Conservation (phyloP, 2,888 invertebrate species). For the Mesochorus sp. region DNA sequence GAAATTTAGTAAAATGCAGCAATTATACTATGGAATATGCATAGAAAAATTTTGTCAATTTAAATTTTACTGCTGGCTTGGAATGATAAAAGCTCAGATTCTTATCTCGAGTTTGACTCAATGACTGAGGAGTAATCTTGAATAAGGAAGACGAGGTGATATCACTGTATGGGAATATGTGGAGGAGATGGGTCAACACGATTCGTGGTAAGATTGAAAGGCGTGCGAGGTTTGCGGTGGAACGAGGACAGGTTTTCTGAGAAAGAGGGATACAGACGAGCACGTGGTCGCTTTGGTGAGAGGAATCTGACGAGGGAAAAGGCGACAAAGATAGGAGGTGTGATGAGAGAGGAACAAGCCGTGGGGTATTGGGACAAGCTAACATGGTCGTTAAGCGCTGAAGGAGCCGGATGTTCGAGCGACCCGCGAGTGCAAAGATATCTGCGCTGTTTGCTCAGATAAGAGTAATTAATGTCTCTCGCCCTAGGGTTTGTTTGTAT, state of each 20-base stretch:
- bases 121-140: neutral
- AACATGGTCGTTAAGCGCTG: constrained; percentile 48
- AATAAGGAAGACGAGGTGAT: neutral
- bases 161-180: neutral
- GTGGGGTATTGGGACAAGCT: constrained; percentile 42
- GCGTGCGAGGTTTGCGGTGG: constrained; percentile 15
- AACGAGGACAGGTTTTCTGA: constrained; percentile 8
- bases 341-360: constrained; percentile 49
- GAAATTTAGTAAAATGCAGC: too few relatives aligned
- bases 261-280: constrained; percentile 41
- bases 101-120: neutral
- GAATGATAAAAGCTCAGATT: too few relatives aligned
- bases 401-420: constrained; percentile 24
- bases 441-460: constrained; percentile 75
- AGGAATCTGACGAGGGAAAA: constrained; percentile 60
- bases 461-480: constrained; percentile 77
- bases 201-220: constrained; percentile 58
- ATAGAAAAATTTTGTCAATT: too few relatives aligned
- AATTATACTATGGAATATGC: too few relatives aligned
- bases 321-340: constrained; percentile 56
- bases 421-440: constrained; percentile 32
- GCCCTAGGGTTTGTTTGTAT: constrained; percentile 58
- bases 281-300: neutral
- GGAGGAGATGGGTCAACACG: constrained; percentile 60
- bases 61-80: too few relatives aligned